Percentiles rank a stretch among this genome's conserved stretches.
These are phyloP conservation scores for Arrhamphus sclerolepis DNA, from an alignment of 2,797 vertebrate genomes.

Conservation along the genomic window DNA sequence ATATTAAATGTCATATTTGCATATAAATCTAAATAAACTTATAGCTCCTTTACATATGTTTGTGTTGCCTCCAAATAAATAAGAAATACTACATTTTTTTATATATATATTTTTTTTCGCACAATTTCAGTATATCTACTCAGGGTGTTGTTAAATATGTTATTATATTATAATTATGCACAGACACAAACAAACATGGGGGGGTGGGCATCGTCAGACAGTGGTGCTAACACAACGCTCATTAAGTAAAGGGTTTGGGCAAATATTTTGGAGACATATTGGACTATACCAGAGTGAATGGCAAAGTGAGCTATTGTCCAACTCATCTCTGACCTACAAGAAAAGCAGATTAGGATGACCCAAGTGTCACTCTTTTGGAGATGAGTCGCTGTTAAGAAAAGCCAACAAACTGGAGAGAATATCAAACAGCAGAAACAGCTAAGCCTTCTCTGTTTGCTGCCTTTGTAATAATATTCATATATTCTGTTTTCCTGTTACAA, in stretches of 20 bases:
- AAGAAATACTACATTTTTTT: neutral
- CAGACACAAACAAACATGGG: conserved; percentile 23
- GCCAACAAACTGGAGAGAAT: conserved; percentile 76
- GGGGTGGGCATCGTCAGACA: conserved; percentile 34
- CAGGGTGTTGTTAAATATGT: neutral
- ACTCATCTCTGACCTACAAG: conserved; percentile 67
- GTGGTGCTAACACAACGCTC: conserved; percentile 61
- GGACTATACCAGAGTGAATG: conserved; percentile 56
- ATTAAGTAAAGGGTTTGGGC: conserved; percentile 74
- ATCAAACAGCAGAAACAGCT: conserved; percentile 68
- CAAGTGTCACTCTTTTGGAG: conserved; percentile 76
- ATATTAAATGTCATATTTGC: conserved; percentile 20
- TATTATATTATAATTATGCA: conserved; percentile 18
- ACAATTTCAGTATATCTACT: no score
- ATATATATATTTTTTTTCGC: neutral
- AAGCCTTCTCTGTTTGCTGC: conserved; percentile 31
- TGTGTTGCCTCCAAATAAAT: neutral
- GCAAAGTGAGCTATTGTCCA: conserved; percentile 64
- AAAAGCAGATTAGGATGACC: conserved; percentile 80
- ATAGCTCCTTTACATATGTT: neutral
- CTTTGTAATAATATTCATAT: conserved; percentile 7
- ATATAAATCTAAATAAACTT: neutral
- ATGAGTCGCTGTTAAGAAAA: conserved; percentile 66
- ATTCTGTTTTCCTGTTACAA: neutral
- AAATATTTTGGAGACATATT: conserved; percentile 77